Conservation (phyloP, 2,797 vertebrate species). For the Lagocephalus sceleratus region DNA sequence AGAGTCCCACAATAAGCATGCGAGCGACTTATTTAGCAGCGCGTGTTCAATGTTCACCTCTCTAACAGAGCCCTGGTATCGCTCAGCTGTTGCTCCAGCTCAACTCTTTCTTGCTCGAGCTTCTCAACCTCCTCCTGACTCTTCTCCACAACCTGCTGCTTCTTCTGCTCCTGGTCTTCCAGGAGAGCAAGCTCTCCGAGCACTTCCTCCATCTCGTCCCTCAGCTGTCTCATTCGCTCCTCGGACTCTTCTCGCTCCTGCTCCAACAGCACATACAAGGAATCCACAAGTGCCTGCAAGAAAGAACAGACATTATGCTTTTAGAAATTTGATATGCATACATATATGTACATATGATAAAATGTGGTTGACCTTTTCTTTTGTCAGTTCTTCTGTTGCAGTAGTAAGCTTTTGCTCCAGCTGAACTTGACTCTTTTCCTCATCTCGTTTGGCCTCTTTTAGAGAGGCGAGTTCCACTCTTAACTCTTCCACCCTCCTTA, state of each 20-base stretch:
- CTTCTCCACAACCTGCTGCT: slow-evolving; percentile 64
- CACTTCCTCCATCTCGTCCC: slow-evolving; percentile 80
- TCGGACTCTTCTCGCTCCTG: slow-evolving; percentile 80
- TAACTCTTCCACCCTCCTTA: slow-evolving; percentile 70
- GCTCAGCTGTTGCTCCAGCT: slow-evolving; percentile 67
- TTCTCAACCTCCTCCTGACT: slow-evolving; percentile 64
- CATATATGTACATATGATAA: too few relatives aligned
- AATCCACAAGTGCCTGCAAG: slow-evolving; percentile 77
- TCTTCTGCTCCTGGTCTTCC: slow-evolving; percentile 78
- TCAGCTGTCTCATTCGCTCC: slow-evolving; percentile 76
- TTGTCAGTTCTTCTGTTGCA: slow-evolving; percentile 68
- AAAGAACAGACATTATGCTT: background rate
- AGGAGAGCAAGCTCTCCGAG: slow-evolving; percentile 82
- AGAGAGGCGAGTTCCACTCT: slow-evolving; percentile 75
- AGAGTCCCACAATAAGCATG: too few relatives aligned
- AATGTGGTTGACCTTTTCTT: slow-evolving; percentile 78
- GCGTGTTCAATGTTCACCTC: slow-evolving; percentile 68
- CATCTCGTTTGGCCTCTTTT: slow-evolving; percentile 67
- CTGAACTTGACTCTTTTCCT: slow-evolving; percentile 64
- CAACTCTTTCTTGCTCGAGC: slow-evolving; percentile 73
- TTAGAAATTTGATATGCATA: too few relatives aligned
- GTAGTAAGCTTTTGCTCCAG: slow-evolving; percentile 73
- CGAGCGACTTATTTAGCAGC: too few relatives aligned
- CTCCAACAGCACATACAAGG: slow-evolving; percentile 73
- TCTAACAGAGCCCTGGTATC: slow-evolving; percentile 67